phyloP scores from a whole-genome alignment of 2,797 vertebrate genomes.

The Gymnopithys bicolor region DNA sequence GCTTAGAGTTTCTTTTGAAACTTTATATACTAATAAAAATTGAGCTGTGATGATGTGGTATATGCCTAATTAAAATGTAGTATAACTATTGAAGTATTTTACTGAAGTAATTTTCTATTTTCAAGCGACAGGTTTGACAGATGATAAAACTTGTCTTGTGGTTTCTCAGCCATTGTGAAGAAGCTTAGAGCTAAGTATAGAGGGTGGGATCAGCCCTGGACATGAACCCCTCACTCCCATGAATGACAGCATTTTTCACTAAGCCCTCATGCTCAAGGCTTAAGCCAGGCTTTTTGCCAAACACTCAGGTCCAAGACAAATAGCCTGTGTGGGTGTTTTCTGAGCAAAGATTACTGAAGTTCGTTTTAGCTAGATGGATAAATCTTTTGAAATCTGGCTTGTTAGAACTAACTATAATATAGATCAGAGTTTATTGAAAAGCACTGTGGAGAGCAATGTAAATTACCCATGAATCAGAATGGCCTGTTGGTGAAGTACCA shows the following conservation, averaged over 20 bases:
- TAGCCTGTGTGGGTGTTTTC: conserved; percentile 78
- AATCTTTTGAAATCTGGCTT: conserved; percentile 73
- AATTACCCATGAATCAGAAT: conserved; percentile 6
- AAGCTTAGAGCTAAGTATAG: conserved; percentile 77
- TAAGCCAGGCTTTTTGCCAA: conserved; percentile 78
- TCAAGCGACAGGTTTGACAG: conserved; percentile 80
- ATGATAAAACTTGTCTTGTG: conserved; percentile 88
- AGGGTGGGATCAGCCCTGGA: conserved; percentile 75
- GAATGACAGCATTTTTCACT: conserved; percentile 75
- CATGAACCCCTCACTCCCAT: conserved; percentile 50
- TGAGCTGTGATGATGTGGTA: conserved; percentile 78
- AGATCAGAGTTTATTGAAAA: conserved; percentile 67
- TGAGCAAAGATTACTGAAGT: conserved; percentile 78
- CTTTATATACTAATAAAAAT: conserved; percentile 42
- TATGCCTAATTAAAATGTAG: conserved; percentile 80
- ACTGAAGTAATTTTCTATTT: conserved; percentile 80
- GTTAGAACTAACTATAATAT: conserved; percentile 45
- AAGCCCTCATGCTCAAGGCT: conserved; percentile 74
- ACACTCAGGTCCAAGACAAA: conserved; percentile 74
- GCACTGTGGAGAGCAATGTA: background rate
- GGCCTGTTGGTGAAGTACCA: background rate
- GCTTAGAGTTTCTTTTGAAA: conserved; percentile 45
- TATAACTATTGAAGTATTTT: conserved; percentile 83
- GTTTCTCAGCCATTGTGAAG: conserved; percentile 80
- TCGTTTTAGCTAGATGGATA: conserved; percentile 66